Evolutionary conservation across 2,888 invertebrate genomes (phyloP), one percentile per base, ranked within the genome.

Genomic region (Bombyx huttoni): DNA sequence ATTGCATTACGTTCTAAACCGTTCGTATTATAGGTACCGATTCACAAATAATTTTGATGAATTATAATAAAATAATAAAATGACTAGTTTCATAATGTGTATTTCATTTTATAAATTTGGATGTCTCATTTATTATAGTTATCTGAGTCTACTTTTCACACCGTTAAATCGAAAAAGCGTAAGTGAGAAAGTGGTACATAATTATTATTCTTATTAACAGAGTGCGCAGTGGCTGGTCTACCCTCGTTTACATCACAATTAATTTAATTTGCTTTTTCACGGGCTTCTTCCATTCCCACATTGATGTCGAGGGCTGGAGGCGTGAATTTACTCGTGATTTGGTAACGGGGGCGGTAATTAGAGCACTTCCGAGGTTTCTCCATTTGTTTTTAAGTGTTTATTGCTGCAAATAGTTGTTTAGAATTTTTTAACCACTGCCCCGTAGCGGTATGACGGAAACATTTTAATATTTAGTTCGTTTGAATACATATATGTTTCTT

Each of bases 241-340:
- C 84, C 82, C 84, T 83, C 83, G 83, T 84, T 86, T 84, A 85
- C 81, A 82, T 81, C 81, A 82, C 85, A 84, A 85, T 82, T 84
- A 84, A 86, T 80, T 86, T 86, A 86, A 85, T 86, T 87, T 85
- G 83, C 81, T 83, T 86, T 84, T 86, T 85, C 81, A 83, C 81
- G 76, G 85, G 84, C 81, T 86, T 85, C 86, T 81, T 80, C 78
- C 77, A 81, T 78, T 81, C 78, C 75, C 75, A 76, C 75, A 78
- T 80, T 82, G 73, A 80, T 75, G 78, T 78, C 73, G 75, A 77
- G 81, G 77, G 75, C 69, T 70, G 74, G 78, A 78, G 76, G 84
- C 77, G 86, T 78, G 80, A 86, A 85, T 82, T 80, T 83, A 81
- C 82, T 81, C 78, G 78, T 84, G 82, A 84, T 86, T 85, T 81